Percentiles rank a stretch among this genome's conserved stretches.
Evolutionary conservation across 2,888 invertebrate species (phyloP).

Genomic region (Zootermopsis nevadensis): DNA sequence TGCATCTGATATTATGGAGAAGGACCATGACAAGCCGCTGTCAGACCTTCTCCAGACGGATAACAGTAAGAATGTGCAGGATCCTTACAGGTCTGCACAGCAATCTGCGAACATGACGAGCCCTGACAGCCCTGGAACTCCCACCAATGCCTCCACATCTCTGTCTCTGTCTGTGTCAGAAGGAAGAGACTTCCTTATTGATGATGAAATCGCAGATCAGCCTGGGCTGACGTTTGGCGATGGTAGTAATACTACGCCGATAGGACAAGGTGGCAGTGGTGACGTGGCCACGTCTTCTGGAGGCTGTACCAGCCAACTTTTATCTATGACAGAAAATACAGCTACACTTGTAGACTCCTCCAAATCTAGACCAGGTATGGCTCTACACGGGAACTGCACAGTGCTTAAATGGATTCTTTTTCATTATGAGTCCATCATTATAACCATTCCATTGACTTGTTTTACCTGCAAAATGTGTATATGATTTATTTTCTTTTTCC

Average conservation of each 20-base stretch:
- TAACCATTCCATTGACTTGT: too few species aligned
- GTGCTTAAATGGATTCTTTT: too few species aligned
- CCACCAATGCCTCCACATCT: constrained; percentile 81
- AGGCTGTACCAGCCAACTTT: constrained; percentile 51
- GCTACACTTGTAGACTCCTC: constrained; percentile 60
- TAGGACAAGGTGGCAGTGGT: constrained; percentile 1
- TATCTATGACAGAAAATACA: constrained; percentile 60
- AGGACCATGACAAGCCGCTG: neutral
- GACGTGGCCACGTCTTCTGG: constrained; percentile 37
- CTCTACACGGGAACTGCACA: too few species aligned
- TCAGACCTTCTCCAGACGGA: neutral
- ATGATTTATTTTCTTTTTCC: too few species aligned
- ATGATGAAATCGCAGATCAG: constrained; percentile 92
- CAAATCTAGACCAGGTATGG: constrained; percentile 59
- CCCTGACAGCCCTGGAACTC: constrained; percentile 74
- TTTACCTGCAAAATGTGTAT: too few species aligned
- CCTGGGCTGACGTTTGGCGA: constrained; percentile 79
- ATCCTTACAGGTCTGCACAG: constrained; percentile 2
- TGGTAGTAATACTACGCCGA: neutral
- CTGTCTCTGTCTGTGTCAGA: constrained; percentile 73
- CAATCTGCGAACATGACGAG: constrained; percentile 36
- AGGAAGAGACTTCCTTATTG: constrained; percentile 84
- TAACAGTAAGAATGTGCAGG: neutral
- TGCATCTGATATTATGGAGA: constrained; percentile 44
- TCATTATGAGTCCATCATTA: too few species aligned